These are phyloP conservation scores for Petaurus breviceps DNA, from an alignment of 2,113 vertebrate genomes.

Conservation along the genomic window DNA sequence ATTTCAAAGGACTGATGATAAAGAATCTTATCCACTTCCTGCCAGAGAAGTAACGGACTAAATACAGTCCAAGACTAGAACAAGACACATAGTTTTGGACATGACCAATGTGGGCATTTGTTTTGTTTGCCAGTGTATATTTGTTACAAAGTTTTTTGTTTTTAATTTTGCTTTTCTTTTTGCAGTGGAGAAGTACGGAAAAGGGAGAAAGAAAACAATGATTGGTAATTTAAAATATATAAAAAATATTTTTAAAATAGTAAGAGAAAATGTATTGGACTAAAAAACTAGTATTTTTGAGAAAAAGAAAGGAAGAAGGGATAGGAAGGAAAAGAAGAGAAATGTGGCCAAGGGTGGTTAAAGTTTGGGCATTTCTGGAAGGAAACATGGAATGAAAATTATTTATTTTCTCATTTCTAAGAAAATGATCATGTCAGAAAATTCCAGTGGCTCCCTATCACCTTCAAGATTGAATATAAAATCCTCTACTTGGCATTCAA, in stretches of 20 bases:
- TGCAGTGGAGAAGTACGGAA: neutral
- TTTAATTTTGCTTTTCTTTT: neutral
- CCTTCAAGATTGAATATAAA: neutral
- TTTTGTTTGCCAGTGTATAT: neutral
- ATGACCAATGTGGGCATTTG: neutral
- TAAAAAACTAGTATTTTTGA: neutral
- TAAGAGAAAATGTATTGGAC: neutral
- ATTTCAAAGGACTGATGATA: neutral
- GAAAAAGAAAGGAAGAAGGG: neutral
- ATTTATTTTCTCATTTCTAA: neutral
- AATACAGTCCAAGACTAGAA: neutral
- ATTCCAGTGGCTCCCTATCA: neutral
- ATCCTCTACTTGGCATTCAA: neutral
- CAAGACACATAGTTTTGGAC: neutral
- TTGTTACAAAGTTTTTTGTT: neutral
- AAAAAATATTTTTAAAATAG: neutral
- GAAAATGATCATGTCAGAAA: neutral
- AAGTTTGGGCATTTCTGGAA: neutral
- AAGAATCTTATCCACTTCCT: neutral
- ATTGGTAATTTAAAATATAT: neutral
- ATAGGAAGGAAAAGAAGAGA: neutral
- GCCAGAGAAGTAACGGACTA: neutral
- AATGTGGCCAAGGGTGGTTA: neutral
- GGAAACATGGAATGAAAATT: neutral
- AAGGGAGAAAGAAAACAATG: neutral